Base-by-base conservation (phyloP, 1,140 invertebrate species). In the Macrobrachium nipponense region DNA sequence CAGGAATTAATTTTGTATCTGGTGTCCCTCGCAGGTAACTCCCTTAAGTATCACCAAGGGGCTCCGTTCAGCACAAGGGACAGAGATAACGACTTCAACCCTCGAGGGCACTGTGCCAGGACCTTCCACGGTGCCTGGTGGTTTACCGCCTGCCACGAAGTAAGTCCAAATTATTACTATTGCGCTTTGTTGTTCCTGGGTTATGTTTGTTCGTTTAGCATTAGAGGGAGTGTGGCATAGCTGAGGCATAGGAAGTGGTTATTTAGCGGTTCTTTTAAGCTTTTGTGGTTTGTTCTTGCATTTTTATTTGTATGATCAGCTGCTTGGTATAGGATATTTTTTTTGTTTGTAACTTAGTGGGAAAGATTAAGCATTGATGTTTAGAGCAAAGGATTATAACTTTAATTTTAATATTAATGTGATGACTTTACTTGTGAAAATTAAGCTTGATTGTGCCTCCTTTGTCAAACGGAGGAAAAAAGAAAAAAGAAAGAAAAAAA, bases 71-170 rank as follows among this genome's bases (percentile, higher is more conserved):
- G 90, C n/a, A 91, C 90, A 0, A 80, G 88, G 51, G 91, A 91
- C 76, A 64, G 85, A 14, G 91, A 91, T 82, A 90, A 91, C 73
- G 90, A 91, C 77, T 79, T 89, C 82, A 90, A 90, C 76, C 87
- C 88, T 20, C 61, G 87, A 2, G 80, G 89, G 6, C 90, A 90
- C 84, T 91, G 91, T 86, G 90, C 90, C 18, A 70, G 87, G 27
- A 88, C 87, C 70, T 90, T 90, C 84, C 88, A 89, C 70, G 90
- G 90, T 14, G 90, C 88, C 23, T 91, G 90, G 90, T 91, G 91
- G 91, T 91, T 89, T 89, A 90, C 88, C 59, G 90, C 89, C 36
- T 90, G 90, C 59, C 90, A 90, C 44, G 87, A 89, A 88, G 86
- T 89, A 44, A 73, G 81, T 23, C 10, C n/a, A 61, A 15, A 23